phyloP scores from a whole-genome alignment of 1,140 invertebrate genomes.

The Aphis craccivora region DNA sequence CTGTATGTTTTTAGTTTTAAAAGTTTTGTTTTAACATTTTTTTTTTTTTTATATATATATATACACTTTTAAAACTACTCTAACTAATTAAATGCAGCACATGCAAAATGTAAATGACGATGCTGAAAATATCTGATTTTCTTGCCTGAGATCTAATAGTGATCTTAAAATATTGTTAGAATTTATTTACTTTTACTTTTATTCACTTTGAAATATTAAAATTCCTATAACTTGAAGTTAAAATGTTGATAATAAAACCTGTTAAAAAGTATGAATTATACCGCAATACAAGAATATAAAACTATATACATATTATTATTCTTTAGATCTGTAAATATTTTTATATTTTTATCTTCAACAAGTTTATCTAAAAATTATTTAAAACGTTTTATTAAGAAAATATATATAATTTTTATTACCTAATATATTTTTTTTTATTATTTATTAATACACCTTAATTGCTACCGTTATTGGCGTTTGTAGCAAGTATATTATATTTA shows the following conservation, averaged over 20 bases:
- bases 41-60: not conserved
- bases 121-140: not conserved
- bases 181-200: no score
- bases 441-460: no score
- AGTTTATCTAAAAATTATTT: not conserved
- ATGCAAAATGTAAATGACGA: not conserved
- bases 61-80: not conserved
- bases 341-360: not conserved
- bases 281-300: not conserved
- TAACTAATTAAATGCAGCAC: not conserved
- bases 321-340: not conserved
- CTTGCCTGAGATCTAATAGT: not conserved
- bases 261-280: not conserved
- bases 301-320: not conserved
- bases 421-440: not conserved
- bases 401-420: not conserved
- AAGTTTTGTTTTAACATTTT: not conserved
- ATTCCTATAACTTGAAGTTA: not conserved
- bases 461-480: no score
- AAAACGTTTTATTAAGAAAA: not conserved
- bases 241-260: not conserved
- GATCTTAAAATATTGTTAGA: not conserved
- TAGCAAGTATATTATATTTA: no score
- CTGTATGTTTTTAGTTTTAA: not conserved
- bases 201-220: not conserved